Percentiles rank a stretch among this genome's conserved stretches.
Evolutionary conservation across 1,140 invertebrate species (phyloP).

Genomic region (Heliconius hermathena): DNA sequence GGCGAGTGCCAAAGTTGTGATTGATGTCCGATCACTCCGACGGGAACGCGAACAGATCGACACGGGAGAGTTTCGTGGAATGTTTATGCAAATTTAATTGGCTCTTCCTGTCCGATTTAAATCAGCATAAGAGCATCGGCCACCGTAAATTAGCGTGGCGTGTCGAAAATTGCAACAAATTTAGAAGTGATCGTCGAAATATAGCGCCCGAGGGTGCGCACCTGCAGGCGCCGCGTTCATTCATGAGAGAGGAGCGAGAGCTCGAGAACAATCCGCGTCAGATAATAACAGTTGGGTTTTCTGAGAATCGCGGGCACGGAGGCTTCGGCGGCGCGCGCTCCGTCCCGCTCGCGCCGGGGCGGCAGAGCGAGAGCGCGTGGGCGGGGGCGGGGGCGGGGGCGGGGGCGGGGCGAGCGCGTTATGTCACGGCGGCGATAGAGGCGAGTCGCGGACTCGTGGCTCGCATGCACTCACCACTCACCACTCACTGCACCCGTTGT

Average conservation of each 20-base stretch:
- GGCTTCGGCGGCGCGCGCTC: constrained; percentile 66
- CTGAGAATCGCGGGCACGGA: constrained; percentile 71
- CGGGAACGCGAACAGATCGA: constrained; percentile 48
- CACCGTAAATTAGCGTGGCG: constrained; percentile 73
- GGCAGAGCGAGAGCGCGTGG: constrained; percentile 67
- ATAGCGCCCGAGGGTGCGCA: constrained; percentile 66
- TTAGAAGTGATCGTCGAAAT: constrained; percentile 65
- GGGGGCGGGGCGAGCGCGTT: constrained; percentile 63
- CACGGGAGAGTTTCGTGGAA: constrained; percentile 44
- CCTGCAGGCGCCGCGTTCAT: constrained; percentile 75
- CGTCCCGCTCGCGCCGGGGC: constrained; percentile 57
- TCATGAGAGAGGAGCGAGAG: constrained; percentile 71
- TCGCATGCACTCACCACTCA: constrained; percentile 51
- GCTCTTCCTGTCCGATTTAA: constrained; percentile 65
- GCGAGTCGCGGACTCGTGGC: constrained; percentile 46
- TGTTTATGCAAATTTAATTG: constrained; percentile 53
- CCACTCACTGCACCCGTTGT: constrained; percentile 57
- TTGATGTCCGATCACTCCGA: constrained; percentile 56
- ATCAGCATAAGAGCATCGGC: constrained; percentile 59
- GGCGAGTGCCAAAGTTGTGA: constrained; percentile 70
- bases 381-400: constrained; percentile 57
- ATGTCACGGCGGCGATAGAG: constrained; percentile 65
- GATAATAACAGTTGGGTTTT: constrained; percentile 80
- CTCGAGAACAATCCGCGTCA: constrained; percentile 72
- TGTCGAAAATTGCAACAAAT: constrained; percentile 67